Conservation (phyloP, 2,797 vertebrate genomes). For the Onychomys torridus region DNA sequence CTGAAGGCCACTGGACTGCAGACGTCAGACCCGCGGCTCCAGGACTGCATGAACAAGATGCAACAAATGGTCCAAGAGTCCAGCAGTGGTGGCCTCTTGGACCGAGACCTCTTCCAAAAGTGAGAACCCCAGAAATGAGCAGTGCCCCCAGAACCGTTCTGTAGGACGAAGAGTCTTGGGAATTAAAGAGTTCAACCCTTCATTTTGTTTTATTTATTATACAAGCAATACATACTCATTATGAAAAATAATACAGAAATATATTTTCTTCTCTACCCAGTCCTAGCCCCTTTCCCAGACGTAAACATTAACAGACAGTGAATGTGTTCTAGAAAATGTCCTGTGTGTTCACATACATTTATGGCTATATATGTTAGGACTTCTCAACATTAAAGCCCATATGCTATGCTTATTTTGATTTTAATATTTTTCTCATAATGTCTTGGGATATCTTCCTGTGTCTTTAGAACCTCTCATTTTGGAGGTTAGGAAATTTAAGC, state of each 20-base stretch:
- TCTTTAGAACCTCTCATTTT: constrained; percentile 39
- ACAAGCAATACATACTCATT: not conserved
- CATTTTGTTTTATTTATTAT: constrained; percentile 1
- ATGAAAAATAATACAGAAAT: constrained; percentile 40
- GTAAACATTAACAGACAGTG: constrained; percentile 46
- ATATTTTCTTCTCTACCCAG: not conserved
- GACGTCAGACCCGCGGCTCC: constrained; percentile 92
- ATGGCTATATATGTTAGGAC: constrained; percentile 31
- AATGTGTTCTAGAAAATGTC: constrained; percentile 5
- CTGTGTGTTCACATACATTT: not conserved
- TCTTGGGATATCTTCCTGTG: not conserved
- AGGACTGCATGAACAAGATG: constrained; percentile 91
- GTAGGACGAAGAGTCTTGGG: not conserved
- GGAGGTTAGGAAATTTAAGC: constrained; percentile 33
- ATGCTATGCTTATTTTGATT: not conserved
- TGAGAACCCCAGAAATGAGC: constrained; percentile 78
- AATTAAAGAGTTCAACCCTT: not conserved
- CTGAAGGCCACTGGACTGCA: constrained; percentile 92
- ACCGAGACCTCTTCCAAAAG: constrained; percentile 93
- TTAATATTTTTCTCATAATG: constrained; percentile 5
- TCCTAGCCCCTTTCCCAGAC: not conserved
- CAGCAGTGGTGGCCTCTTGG: constrained; percentile 90
- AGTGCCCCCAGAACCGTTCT: not conserved
- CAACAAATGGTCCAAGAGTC: constrained; percentile 87
- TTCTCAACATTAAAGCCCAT: constrained; percentile 6